Percentiles rank a stretch among this genome's conserved stretches.
Evolutionary conservation across 1,140 invertebrate species (phyloP).

Genomic region (Theocolax elegans): DNA sequence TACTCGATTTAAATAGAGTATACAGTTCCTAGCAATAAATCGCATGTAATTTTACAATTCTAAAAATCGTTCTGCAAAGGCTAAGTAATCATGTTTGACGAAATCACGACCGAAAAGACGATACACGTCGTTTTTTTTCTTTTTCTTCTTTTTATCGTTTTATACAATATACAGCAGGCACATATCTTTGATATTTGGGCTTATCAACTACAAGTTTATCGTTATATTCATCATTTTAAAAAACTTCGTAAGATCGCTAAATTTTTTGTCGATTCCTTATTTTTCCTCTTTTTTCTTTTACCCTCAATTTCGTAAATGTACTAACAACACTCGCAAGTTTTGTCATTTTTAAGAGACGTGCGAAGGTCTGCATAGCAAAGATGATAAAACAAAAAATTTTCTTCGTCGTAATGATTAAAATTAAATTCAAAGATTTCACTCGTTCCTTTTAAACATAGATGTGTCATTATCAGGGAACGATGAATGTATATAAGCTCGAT

Average conservation of each 20-base stretch:
- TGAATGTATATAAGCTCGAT: slow-evolving; percentile 9
- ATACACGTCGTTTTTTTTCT: no score
- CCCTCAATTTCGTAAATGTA: slow-evolving; percentile 2
- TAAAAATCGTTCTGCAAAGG: slow-evolving; percentile 25
- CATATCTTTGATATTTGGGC: slow-evolving; percentile 45
- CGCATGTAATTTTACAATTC: slow-evolving; percentile 1
- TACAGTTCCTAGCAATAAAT: neutral
- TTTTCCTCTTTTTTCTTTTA: neutral
- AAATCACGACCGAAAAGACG: slow-evolving; percentile 7
- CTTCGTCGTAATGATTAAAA: no score
- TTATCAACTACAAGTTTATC: slow-evolving; percentile 35
- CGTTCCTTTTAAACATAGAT: no score
- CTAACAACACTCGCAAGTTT: neutral
- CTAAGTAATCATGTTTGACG: neutral
- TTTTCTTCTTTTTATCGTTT: neutral
- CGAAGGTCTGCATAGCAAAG: slow-evolving; percentile 9
- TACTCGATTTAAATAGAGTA: no score
- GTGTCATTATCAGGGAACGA: slow-evolving; percentile 6
- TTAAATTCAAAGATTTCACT: no score
- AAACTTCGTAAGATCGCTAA: slow-evolving; percentile 4
- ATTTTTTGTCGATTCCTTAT: no score
- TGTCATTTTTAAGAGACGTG: slow-evolving; percentile 22
- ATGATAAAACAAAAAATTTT: neutral
- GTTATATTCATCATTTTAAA: slow-evolving; percentile 12
- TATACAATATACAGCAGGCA: slow-evolving; percentile 42